Conservation (phyloP, 2,113 vertebrate genomes). For the Myiozetetes cayanensis region DNA sequence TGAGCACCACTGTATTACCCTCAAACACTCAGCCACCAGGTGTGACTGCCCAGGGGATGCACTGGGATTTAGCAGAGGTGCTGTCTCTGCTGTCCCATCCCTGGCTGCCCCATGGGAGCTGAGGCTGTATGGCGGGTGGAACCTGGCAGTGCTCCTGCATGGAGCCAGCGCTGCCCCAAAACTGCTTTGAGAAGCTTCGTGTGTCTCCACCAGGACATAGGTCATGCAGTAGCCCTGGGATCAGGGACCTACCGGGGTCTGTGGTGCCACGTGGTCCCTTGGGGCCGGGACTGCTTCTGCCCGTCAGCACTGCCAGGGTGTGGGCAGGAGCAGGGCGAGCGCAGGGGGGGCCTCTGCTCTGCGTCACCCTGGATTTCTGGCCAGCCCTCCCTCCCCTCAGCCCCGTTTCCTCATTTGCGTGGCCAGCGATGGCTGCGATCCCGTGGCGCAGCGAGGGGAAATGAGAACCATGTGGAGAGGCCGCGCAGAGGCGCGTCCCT, state of each 20-base stretch:
- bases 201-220: background rate
- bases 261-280: background rate
- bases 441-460: background rate
- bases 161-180: background rate
- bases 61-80: background rate
- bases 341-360: background rate
- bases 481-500: rapidly evolving
- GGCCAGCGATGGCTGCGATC: background rate
- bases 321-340: background rate
- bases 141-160: background rate
- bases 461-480: background rate
- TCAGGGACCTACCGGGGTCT: rapidly evolving
- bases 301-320: background rate
- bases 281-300: background rate
- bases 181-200: background rate
- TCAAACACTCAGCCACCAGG: background rate
- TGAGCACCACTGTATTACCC: background rate
- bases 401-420: constrained; percentile 15
- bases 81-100: background rate
- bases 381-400: background rate
- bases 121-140: rapidly evolving
- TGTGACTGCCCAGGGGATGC: background rate
- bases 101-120: rapidly evolving
- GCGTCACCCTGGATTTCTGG: background rate
- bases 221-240: background rate